Base-by-base conservation (phyloP, 1,140 invertebrate species). In the Aphaenogaster rudis region DNA sequence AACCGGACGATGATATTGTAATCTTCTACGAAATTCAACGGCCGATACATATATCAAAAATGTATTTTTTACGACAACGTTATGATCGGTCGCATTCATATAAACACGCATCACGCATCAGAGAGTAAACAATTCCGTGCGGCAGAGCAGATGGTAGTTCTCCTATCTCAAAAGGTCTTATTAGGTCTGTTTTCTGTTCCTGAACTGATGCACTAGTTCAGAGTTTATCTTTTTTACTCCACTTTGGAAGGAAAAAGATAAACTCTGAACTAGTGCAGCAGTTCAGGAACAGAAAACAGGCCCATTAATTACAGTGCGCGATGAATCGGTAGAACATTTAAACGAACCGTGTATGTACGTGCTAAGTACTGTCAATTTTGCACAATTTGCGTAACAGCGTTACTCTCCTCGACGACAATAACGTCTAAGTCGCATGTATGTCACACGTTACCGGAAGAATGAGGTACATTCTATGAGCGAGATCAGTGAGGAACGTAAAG, bases 391-490 rank as follows among this genome's bases (percentile, higher is more conserved):
- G 21, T 13, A 52, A 71, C 45, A 72, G 54, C 50, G 50, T 54
- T 8, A 54, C 33, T 72, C 33, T 54, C 50, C 15, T 54, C 69
- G 50, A 13, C 52, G 52, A 72, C 48, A 72, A 72, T 72, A 54
- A 28, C 28, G 15, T 11, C 5, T 3, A 15, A 72, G 45, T 54
- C 69, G 8, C 33, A 28, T 8, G 28, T 54, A 13, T 54, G 36
- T 72, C 69, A 57, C 52, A 21, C n/a, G 13, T n/a, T 42, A 59
- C 0, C 72, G 36, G 17, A 71, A 71, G 21, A 71, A 71, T 50
- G 21, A 69, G 28, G 13, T 48, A 11, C 7, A 21, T 45, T 9
- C 3, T 45, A 17, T 42, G 42, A 71, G 45, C 21, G 45, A 69
- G 45, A 69, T 28, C 21, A 48, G 5, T 21, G 8, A 69, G 28